Evolutionary conservation across 2,888 invertebrate genomes (phyloP).

Genomic region (Thereva unica): DNA sequence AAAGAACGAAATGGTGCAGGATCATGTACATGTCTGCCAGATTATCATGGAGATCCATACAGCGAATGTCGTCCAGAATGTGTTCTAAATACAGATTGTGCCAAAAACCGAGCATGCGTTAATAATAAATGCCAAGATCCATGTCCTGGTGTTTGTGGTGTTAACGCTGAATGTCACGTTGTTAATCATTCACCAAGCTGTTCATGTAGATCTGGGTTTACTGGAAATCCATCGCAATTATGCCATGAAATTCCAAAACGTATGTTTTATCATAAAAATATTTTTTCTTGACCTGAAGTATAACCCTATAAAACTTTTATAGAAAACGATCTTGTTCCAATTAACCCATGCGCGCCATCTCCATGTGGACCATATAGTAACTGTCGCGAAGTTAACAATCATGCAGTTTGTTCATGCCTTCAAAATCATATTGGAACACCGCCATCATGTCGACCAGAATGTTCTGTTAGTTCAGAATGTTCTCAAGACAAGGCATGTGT

Average conservation of each 20-base stretch:
- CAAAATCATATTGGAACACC: constrained; percentile 75
- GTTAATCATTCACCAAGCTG: constrained; percentile 83
- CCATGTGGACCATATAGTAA: constrained; percentile 79
- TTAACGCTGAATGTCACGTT: constrained; percentile 78
- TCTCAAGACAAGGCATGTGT: constrained; percentile 74
- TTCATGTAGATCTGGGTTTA: constrained; percentile 75
- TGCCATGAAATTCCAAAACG: constrained; percentile 63
- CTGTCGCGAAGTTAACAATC: constrained; percentile 71
- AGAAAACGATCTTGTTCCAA: constrained; percentile 48
- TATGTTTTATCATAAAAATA: constrained; percentile 50
- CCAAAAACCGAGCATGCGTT: constrained; percentile 74
- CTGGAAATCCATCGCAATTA: constrained; percentile 72
- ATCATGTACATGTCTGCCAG: constrained; percentile 78
- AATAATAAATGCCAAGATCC: constrained; percentile 86
- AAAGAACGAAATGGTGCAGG: constrained; percentile 81
- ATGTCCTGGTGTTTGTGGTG: constrained; percentile 80
- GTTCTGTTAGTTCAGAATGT: constrained; percentile 77
- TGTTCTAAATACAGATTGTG: constrained; percentile 80
- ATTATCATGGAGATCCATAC: constrained; percentile 87
- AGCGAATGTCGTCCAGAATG: constrained; percentile 85
- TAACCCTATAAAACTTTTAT: constrained; percentile 25
- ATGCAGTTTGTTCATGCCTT: constrained; percentile 80
- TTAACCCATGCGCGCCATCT: constrained; percentile 72
- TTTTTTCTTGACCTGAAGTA: constrained; percentile 56
- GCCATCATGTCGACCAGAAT: constrained; percentile 76